phyloP scores from a whole-genome alignment of 1,140 invertebrate species.

The Pogonus chalceus region DNA sequence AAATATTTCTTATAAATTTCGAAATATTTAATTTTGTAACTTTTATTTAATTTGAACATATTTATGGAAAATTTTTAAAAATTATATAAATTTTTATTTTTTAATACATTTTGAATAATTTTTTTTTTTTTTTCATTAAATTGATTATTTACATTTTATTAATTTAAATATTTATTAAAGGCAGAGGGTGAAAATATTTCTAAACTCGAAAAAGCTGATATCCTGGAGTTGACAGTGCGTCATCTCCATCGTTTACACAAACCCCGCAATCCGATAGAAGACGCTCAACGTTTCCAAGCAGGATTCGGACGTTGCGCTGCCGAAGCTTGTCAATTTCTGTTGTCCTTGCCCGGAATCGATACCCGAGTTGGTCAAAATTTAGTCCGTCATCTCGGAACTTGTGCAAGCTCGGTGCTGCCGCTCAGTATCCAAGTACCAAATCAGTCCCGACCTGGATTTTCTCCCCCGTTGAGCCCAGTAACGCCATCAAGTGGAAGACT shows the following conservation, averaged over 20 bases:
- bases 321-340: slow-evolving; percentile 77
- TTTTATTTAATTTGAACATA: no score
- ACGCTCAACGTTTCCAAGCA: slow-evolving; percentile 74
- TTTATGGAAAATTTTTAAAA: background rate
- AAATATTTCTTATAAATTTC: no score
- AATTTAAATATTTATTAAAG: slow-evolving; percentile 35
- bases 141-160: background rate
- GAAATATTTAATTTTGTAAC: no score
- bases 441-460: slow-evolving; percentile 19
- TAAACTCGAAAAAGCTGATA: slow-evolving; percentile 94
- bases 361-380: slow-evolving; percentile 33
- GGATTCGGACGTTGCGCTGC: slow-evolving; percentile 87
- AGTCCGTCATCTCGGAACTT: slow-evolving; percentile 37
- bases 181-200: slow-evolving; percentile 80
- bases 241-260: slow-evolving; percentile 76
- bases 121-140: no score
- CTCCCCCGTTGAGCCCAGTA: slow-evolving; percentile 24
- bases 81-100: background rate
- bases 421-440: slow-evolving; percentile 11
- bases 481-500: slow-evolving; percentile 5
- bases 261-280: slow-evolving; percentile 52
- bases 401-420: slow-evolving; percentile 21
- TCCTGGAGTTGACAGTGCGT: slow-evolving; percentile 87
- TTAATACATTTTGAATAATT: no score
- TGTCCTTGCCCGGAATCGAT: slow-evolving; percentile 29